phyloP scores from a whole-genome alignment of 2,888 invertebrate genomes.

The Gasteruption jaculator region DNA sequence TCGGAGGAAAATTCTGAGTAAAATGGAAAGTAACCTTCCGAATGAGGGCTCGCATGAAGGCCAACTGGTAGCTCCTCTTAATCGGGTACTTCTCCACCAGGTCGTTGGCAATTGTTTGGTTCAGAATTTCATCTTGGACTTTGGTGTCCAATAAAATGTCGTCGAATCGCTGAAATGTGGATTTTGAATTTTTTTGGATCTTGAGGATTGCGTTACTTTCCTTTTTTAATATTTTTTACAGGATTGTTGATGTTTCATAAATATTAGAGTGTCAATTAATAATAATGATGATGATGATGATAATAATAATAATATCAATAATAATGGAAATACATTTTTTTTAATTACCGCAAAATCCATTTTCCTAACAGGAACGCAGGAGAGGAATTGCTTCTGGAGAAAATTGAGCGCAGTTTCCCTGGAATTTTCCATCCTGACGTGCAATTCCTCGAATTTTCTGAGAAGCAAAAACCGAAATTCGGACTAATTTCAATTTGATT shows the following conservation, averaged over 20 bases:
- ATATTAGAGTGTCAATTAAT: too few species aligned
- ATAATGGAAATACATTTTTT: background rate
- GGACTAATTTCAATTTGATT: too few species aligned
- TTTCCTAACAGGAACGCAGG: constrained; percentile 35
- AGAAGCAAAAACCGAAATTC: too few species aligned
- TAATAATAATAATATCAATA: too few species aligned
- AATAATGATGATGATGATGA: too few species aligned
- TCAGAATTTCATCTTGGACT: constrained; percentile 58
- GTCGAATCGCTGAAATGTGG: constrained; percentile 7
- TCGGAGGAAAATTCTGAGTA: constrained; percentile 2
- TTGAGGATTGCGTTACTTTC: too few species aligned
- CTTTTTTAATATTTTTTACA: too few species aligned
- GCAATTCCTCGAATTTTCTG: too few species aligned
- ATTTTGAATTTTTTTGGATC: too few species aligned
- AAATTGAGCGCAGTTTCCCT: too few species aligned
- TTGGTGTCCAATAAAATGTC: constrained; percentile 18
- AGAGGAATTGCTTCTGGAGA: constrained; percentile 38
- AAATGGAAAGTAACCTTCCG: constrained; percentile 35
- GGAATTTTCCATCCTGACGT: too few species aligned
- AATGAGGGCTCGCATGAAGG: constrained; percentile 65
- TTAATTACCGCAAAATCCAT: constrained; percentile 31
- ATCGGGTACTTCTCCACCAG: constrained; percentile 60
- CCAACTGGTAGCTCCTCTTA: constrained; percentile 59
- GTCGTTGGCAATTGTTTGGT: constrained; percentile 57
- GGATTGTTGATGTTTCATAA: too few species aligned